phyloP scores from a whole-genome alignment of 1,140 invertebrate genomes.

The Gyrodactylus bullatarudis region DNA sequence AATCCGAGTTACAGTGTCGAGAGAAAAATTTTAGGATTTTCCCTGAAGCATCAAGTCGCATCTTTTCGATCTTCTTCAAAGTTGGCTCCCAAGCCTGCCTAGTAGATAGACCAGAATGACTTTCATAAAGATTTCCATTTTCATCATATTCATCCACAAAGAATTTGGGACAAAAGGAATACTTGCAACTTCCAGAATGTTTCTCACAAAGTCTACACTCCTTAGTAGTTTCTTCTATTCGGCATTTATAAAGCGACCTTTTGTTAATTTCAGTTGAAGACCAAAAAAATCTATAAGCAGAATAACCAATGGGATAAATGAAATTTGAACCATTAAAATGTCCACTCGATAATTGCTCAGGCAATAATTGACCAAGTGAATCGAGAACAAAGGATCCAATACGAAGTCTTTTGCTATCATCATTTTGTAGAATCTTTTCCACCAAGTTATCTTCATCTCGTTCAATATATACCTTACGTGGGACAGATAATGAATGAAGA shows the following conservation, averaged over 20 bases:
- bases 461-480: constrained; percentile 60
- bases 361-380: constrained; percentile 70
- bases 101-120: neutral
- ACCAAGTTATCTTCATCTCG: constrained; percentile 43
- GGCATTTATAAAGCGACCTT: constrained; percentile 66
- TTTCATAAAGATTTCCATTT: neutral
- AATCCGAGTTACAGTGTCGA: neutral
- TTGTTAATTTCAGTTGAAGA: constrained; percentile 50
- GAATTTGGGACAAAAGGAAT: neutral
- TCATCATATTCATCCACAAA: neutral
- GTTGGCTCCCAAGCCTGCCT: constrained; percentile 29
- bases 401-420: constrained; percentile 28
- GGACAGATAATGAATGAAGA: constrained; percentile 35
- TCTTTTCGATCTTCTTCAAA: constrained; percentile 38
- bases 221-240: constrained; percentile 43
- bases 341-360: constrained; percentile 51
- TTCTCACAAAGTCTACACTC: neutral
- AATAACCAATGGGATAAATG: constrained; percentile 50
- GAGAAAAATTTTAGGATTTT: neutral
- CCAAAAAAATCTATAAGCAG: constrained; percentile 47
- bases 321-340: constrained; percentile 56
- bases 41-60: constrained; percentile 30
- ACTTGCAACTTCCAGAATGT: neutral
- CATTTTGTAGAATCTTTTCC: neutral
- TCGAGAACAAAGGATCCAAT: constrained; percentile 79